Conservation (phyloP, 2,113 vertebrate genomes). For the Cyphomyrus discorhynchus region DNA sequence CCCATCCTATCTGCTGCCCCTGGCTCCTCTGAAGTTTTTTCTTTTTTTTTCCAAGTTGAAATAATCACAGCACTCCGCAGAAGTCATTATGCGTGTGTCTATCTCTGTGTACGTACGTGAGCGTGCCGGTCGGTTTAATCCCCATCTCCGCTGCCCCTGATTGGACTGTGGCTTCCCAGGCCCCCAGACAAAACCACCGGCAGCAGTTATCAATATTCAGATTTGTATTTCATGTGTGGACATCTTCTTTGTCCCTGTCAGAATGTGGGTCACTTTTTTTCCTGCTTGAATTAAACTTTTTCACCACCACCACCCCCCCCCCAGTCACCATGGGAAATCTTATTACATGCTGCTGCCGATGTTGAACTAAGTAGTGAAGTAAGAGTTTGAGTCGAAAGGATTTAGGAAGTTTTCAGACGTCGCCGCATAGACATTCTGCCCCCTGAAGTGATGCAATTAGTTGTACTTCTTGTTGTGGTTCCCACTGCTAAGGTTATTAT, state of each 20-base stretch:
- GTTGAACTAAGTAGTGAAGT: conserved; percentile 28
- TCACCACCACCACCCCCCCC: neutral
- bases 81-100: conserved; percentile 55
- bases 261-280: conserved; percentile 63
- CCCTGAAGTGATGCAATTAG: neutral
- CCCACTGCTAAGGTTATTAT: neutral
- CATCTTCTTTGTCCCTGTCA: conserved; percentile 50
- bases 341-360: conserved; percentile 45
- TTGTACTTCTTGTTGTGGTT: neutral
- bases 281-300: conserved; percentile 51
- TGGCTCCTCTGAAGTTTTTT: conserved; percentile 48
- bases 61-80: conserved; percentile 47
- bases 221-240: conserved; percentile 32
- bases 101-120: conserved; percentile 50
- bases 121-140: conserved; percentile 51
- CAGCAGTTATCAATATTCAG: conserved; percentile 61
- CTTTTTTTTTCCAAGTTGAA: conserved; percentile 44
- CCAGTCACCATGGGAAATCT: conserved; percentile 44
- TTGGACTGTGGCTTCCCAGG: conserved; percentile 43
- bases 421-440: neutral
- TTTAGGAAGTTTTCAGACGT: conserved; percentile 26
- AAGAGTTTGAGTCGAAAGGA: conserved; percentile 30
- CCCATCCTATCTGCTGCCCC: conserved; percentile 59
- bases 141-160: conserved; percentile 36
- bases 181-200: conserved; percentile 54